These are phyloP conservation scores for Turritopsis dohrnii DNA, from an alignment of 30 jellyfish, hydroid and myxozoan genomes.

Conservation along the genomic window DNA sequence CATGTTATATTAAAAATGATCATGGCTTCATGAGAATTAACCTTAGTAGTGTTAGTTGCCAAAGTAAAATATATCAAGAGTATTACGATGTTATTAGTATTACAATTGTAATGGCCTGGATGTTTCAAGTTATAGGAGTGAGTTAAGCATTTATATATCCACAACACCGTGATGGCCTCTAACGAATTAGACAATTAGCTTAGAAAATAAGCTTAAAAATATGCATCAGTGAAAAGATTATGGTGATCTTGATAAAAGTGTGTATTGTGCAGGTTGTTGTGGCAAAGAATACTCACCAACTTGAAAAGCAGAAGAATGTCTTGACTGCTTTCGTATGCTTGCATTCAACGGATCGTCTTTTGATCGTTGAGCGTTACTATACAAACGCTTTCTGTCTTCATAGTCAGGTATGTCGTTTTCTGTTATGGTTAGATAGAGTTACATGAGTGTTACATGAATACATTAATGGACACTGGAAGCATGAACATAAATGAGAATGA, in stretches of 20 bases:
- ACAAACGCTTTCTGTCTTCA: slow-evolving; percentile 30
- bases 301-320: slow-evolving; percentile 17
- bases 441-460: background rate
- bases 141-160: no score
- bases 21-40: no score
- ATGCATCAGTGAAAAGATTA: background rate
- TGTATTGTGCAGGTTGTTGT: background rate
- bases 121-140: no score
- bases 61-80: no score
- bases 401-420: slow-evolving; percentile 32
- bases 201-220: no score
- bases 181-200: no score
- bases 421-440: slow-evolving; percentile 10
- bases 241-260: background rate
- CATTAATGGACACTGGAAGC: background rate
- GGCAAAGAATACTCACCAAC: slow-evolving; percentile 12
- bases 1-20: no score
- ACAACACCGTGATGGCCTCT: no score
- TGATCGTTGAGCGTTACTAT: slow-evolving; percentile 10
- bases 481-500: background rate
- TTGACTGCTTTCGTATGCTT: background rate
- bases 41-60: no score
- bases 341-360: slow-evolving; percentile 1
- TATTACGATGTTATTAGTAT: no score
- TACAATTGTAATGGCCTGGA: no score